Conservation (phyloP, 2,888 invertebrate species). For the Drosophila paramelanica region DNA sequence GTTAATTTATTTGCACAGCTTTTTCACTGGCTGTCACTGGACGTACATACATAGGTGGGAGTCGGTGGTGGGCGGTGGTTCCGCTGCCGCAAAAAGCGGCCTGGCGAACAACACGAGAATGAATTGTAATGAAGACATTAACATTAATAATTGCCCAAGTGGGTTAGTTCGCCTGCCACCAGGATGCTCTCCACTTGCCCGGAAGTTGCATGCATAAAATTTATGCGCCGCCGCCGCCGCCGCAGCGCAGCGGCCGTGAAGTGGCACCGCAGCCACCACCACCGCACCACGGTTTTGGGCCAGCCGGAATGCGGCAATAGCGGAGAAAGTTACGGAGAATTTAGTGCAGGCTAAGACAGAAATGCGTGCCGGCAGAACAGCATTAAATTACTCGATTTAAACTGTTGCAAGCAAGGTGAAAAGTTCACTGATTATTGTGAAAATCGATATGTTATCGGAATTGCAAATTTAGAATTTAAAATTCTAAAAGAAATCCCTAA, state of each 20-base stretch:
- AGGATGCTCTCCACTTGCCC: slow-evolving; percentile 11
- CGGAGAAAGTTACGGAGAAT: background rate
- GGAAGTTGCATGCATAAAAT: slow-evolving; percentile 41
- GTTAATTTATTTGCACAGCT: slow-evolving; percentile 48
- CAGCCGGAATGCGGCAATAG: background rate
- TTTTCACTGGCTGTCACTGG: slow-evolving; percentile 17
- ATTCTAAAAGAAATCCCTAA: no score
- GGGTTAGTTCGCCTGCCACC: slow-evolving; percentile 1
- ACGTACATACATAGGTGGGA: background rate
- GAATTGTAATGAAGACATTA: slow-evolving; percentile 77
- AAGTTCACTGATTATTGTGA: background rate
- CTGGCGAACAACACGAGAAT: slow-evolving; percentile 47
- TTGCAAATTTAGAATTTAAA: background rate
- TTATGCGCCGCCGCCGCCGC: slow-evolving; percentile 17
- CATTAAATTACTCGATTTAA: background rate
- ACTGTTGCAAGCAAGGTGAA: background rate
- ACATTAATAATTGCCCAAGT: slow-evolving; percentile 70
- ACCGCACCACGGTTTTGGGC: slow-evolving; percentile 1
- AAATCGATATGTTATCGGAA: background rate
- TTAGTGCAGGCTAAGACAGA: background rate
- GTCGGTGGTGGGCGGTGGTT: slow-evolving; percentile 17
- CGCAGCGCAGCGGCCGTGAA: slow-evolving; percentile 9
- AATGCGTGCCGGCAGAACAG: background rate
- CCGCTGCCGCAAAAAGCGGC: slow-evolving; percentile 11
- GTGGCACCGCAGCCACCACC: background rate